Conservation (phyloP, 2,888 invertebrate genomes). For the Plagodis dolabraria region DNA sequence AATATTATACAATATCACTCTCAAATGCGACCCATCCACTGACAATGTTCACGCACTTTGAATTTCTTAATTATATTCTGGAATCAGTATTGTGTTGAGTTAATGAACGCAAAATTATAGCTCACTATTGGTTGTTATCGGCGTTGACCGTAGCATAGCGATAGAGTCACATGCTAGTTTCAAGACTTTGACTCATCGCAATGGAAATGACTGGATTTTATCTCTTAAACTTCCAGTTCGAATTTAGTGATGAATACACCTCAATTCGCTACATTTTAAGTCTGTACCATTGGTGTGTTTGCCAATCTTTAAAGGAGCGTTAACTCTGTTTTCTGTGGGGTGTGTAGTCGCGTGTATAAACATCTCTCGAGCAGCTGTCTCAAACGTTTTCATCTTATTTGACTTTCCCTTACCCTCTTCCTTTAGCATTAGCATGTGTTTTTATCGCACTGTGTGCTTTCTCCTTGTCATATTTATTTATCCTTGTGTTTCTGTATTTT, state of each 20-base stretch:
- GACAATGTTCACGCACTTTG: conserved; percentile 51
- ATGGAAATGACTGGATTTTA: conserved; percentile 4
- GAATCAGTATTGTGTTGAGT: conserved; percentile 33
- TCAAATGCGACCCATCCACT: conserved; percentile 56
- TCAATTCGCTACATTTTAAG: not conserved
- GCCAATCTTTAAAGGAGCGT: conserved; percentile 31
- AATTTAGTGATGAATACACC: not conserved
- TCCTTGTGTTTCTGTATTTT: not conserved
- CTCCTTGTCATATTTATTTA: conserved; percentile 5
- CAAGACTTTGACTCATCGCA: not conserved
- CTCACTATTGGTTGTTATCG: not conserved
- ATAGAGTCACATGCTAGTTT: not conserved
- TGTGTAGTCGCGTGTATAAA: conserved; percentile 43
- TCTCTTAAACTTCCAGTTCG: not conserved
- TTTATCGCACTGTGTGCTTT: conserved; percentile 10
- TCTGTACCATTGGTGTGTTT: conserved; percentile 18
- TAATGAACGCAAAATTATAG: conserved; percentile 7
- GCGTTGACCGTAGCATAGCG: conserved; percentile 2
- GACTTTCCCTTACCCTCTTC: conserved; percentile 36
- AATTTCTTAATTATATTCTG: conserved; percentile 24
- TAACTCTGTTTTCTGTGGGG: conserved; percentile 50
- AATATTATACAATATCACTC: conserved; percentile 39
- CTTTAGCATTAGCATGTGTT: conserved; percentile 36
- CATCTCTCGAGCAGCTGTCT: conserved; percentile 39
- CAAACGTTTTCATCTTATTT: conserved; percentile 41